Conservation (phyloP, 2,888 invertebrate genomes). For the Eurois occulta region DNA sequence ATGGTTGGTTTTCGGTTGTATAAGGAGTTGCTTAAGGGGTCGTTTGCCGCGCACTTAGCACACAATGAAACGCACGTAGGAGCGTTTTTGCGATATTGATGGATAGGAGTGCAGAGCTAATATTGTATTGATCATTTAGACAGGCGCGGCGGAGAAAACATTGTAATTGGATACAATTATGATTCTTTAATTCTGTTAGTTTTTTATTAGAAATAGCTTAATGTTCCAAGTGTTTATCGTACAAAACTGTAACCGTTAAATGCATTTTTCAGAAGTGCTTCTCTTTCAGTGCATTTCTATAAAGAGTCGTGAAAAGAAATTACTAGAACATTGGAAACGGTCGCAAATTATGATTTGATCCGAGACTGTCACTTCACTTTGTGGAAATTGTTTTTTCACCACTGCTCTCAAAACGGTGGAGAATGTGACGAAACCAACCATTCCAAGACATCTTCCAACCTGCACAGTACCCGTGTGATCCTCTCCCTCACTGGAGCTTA, state of each 20-base stretch:
- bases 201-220: constrained; percentile 1
- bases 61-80: constrained; percentile 82
- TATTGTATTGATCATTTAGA: constrained; percentile 76
- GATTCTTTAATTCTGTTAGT: constrained; percentile 17
- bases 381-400: not conserved
- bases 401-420: not conserved
- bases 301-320: too few relatives aligned
- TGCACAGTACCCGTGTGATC: not conserved
- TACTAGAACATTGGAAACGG: too few relatives aligned
- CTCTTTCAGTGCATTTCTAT: not conserved
- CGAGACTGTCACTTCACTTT: not conserved
- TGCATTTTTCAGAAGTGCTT: not conserved
- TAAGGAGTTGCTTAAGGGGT: constrained; percentile 78
- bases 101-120: constrained; percentile 80
- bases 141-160: constrained; percentile 55
- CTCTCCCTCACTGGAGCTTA: not conserved
- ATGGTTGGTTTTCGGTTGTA: constrained; percentile 68
- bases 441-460: not conserved
- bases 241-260: not conserved
- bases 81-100: constrained; percentile 81
- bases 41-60: constrained; percentile 75
- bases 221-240: not conserved
- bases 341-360: not conserved
- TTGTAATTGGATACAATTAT: constrained; percentile 53
- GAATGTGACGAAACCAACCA: not conserved